Conservation (phyloP, 1,140 invertebrate genomes). For the Eubasilissa regina region DNA sequence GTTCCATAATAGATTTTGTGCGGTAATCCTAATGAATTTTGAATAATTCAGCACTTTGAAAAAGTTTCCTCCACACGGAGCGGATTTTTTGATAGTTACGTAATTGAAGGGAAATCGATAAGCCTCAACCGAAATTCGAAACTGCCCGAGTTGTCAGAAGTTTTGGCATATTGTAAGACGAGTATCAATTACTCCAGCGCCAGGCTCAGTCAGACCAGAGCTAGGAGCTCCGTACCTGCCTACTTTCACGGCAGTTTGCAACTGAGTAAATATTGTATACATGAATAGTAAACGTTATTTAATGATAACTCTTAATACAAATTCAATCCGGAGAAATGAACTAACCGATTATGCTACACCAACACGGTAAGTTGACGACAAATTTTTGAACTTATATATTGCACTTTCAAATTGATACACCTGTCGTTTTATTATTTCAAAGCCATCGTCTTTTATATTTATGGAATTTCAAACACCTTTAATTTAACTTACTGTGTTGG, state of each 20-base stretch:
- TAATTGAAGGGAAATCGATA: slow-evolving; percentile 48
- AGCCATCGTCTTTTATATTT: too few species aligned
- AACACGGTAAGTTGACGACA: too few species aligned
- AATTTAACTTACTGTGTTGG: too few species aligned
- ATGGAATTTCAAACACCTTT: too few species aligned
- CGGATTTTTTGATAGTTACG: slow-evolving; percentile 32
- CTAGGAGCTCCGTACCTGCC: slow-evolving; percentile 7
- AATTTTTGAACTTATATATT: too few species aligned
- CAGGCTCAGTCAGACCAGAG: slow-evolving; percentile 37
- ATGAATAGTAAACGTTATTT: background rate
- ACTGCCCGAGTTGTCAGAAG: slow-evolving; percentile 58
- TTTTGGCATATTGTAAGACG: slow-evolving; percentile 57
- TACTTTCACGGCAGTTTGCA: slow-evolving; percentile 49
- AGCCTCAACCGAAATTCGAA: slow-evolving; percentile 56
- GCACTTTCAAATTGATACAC: too few species aligned
- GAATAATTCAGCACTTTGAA: slow-evolving; percentile 5
- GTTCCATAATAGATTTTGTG: slow-evolving; percentile 15
- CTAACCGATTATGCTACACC: too few species aligned
- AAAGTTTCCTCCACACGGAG: slow-evolving; percentile 30
- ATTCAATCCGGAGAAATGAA: too few species aligned
- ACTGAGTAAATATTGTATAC: slow-evolving; percentile 13
- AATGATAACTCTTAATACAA: too few species aligned
- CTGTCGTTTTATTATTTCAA: too few species aligned
- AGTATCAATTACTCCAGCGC: slow-evolving; percentile 58
- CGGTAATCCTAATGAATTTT: slow-evolving; percentile 1